Evolutionary conservation across 2,888 invertebrate genomes (phyloP), one percentile per base, ranked within the genome.

Genomic region (Drosophila anomalipes): DNA sequence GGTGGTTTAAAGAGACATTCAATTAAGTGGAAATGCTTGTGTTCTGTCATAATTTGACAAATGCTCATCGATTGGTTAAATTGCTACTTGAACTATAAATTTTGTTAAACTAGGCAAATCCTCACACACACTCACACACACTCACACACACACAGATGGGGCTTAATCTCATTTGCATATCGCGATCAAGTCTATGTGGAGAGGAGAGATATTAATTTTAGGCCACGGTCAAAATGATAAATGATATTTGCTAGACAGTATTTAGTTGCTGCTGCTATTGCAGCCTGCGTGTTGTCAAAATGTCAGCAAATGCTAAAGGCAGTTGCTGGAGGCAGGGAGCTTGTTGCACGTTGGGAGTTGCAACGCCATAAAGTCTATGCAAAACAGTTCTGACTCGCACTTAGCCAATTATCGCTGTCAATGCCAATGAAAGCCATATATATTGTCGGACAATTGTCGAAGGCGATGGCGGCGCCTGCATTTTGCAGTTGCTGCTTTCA

Each of bases 391-490:
- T 51, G 33, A 52, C 60, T 70, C 32, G 62, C 26, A 60, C 33
- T 78, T 60, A 57, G 73, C 78, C 87, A 90, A 90, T 90, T 91
- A 90, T 80, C 77, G 80, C 79, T 81, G 90, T 84, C 90, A 79
- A 81, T 82, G 81, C 80, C 75, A 86, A 86, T 83, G 89, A 82
- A 83, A 85, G 89, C 82, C 77, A 86, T 82, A 91, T 83, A 89
- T 89, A 30, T 30, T 39, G 83, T 87, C 79, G 66, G 78, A 35
- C 81, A 70, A 79, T 79, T 76, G 61, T 71, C 67, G 59, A 56
- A 47, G 65, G 65, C 65, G 47, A 52, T 35, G 37, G 39, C 62
- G 63, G 54, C 74, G 70, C 56, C 51, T 37, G 66, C 47, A 28
- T 58, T 35, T 63, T 63, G 28, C 39, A 52, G 65, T 66, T 74